phyloP scores from a whole-genome alignment of 2,113 vertebrate species.

The Martes martes region DNA sequence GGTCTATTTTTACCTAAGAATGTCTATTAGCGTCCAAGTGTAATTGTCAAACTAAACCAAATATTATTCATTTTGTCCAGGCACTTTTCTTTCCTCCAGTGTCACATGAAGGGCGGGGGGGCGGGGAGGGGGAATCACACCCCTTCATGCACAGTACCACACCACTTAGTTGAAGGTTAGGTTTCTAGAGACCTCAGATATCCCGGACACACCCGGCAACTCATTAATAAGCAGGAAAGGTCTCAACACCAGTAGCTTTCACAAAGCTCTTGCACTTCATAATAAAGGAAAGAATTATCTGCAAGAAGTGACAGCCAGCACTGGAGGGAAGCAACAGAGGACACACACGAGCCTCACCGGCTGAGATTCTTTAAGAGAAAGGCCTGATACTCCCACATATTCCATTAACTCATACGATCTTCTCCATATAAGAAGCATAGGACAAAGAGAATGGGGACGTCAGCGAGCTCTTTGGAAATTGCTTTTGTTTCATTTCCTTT shows the following conservation, averaged over 20 bases:
- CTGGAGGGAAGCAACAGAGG: background rate
- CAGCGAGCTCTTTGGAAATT: background rate
- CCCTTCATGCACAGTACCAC: background rate
- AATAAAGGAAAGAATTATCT: background rate
- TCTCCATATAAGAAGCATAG: background rate
- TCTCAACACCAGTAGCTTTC: background rate
- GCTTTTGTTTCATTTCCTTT: constrained; percentile 2
- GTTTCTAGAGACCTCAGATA: constrained; percentile 4
- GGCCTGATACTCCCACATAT: background rate
- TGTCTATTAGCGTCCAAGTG: constrained; percentile 32
- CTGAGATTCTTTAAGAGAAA: background rate
- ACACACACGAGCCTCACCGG: background rate
- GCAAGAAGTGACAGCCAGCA: background rate
- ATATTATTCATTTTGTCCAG: constrained; percentile 35
- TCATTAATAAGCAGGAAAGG: constrained; percentile 35
- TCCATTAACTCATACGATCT: background rate
- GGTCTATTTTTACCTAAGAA: constrained; percentile 51
- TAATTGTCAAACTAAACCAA: constrained; percentile 50
- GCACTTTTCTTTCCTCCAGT: background rate
- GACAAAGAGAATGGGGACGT: background rate
- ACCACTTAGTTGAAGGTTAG: background rate
- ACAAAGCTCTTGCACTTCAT: background rate
- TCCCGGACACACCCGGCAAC: constrained; percentile 10
- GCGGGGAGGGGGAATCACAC: background rate
- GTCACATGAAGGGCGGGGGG: background rate